phyloP scores from a whole-genome alignment of 2,113 vertebrate genomes.

The Tychaedon coryphoeus region DNA sequence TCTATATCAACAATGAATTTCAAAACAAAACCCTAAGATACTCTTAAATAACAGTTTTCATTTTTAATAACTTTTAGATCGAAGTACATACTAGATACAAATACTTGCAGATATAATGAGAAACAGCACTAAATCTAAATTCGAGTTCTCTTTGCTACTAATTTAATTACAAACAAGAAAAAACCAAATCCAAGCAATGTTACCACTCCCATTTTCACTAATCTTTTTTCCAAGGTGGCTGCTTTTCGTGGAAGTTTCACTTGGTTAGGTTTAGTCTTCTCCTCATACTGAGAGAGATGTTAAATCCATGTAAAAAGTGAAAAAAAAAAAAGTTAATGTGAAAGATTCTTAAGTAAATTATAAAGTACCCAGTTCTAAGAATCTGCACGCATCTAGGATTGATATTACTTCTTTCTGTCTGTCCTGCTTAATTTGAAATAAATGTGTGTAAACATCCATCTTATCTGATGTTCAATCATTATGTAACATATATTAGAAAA shows the following conservation, averaged over 20 bases:
- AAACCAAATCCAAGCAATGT: conserved; percentile 74
- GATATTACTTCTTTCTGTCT: background rate
- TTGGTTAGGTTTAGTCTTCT: conserved; percentile 66
- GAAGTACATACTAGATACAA: background rate
- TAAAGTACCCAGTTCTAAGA: background rate
- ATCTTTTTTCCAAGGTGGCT: conserved; percentile 45
- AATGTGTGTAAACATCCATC: background rate
- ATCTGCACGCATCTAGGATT: background rate
- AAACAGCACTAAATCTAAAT: background rate
- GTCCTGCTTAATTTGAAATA: background rate
- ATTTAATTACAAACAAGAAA: conserved; percentile 70
- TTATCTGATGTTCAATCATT: background rate
- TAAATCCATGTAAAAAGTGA: background rate
- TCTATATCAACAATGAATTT: background rate
- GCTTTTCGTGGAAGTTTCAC: conserved; percentile 65
- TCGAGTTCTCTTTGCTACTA: conserved; percentile 54
- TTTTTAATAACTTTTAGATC: background rate
- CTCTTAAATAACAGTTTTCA: background rate
- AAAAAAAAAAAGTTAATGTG: background rate
- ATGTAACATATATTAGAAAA: background rate
- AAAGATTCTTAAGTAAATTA: background rate
- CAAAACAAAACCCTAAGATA: background rate
- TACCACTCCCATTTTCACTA: conserved; percentile 64
- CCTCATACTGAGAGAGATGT: conserved; percentile 71
- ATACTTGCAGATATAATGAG: background rate